phyloP scores from a whole-genome alignment of 2,797 vertebrate genomes.

The Enteromius radiatus region DNA sequence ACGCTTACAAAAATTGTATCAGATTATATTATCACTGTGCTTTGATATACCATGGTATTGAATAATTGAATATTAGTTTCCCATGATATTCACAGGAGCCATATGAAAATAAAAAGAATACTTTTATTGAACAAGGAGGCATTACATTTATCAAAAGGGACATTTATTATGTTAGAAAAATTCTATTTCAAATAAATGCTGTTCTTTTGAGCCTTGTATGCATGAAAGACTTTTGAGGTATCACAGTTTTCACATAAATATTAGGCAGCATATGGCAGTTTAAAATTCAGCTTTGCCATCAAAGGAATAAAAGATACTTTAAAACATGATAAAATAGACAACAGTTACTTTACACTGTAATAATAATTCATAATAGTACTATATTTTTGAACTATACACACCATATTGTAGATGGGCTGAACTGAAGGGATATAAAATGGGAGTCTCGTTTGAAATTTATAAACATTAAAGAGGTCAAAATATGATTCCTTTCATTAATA shows the following conservation, averaged over 20 bases:
- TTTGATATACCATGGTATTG: slow-evolving; percentile 10
- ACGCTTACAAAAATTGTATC: background rate
- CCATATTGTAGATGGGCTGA: background rate
- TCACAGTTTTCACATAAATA: background rate
- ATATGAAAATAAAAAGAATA: background rate
- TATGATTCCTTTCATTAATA: slow-evolving; percentile 32
- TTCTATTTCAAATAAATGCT: background rate
- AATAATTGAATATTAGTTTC: background rate
- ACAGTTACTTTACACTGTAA: background rate
- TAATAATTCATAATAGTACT: background rate
- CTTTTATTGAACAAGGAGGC: background rate
- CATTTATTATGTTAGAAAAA: background rate
- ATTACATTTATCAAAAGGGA: background rate
- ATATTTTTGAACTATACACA: background rate
- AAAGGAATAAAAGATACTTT: background rate
- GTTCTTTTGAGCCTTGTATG: background rate
- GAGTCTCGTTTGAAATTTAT: slow-evolving; percentile 26
- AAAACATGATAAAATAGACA: background rate
- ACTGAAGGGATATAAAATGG: slow-evolving; percentile 11
- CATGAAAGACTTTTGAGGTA: background rate
- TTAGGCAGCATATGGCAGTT: background rate
- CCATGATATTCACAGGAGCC: background rate
- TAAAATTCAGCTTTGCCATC: background rate
- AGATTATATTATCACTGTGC: background rate
- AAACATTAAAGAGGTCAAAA: slow-evolving; percentile 18